These are phyloP conservation scores for Omphaloscelis lunosa DNA, from an alignment of 2,888 invertebrate species.

Conservation along the genomic window DNA sequence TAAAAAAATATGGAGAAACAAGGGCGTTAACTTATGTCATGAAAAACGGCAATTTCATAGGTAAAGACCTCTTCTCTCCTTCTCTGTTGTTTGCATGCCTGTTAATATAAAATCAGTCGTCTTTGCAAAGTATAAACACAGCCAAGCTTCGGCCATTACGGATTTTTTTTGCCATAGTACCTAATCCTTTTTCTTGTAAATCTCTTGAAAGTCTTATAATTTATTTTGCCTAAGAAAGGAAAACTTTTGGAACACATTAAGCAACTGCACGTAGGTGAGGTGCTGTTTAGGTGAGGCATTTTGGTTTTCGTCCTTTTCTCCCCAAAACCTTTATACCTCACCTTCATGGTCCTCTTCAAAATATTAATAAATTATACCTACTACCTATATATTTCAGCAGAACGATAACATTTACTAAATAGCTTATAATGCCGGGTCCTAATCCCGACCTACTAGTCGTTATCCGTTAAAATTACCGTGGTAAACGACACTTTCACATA, in stretches of 20 bases:
- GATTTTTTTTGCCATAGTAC: neutral
- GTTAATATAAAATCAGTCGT: no score
- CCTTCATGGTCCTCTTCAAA: neutral
- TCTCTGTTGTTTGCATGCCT: no score
- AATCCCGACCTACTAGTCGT: slow-evolving; percentile 39
- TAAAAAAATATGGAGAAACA: no score
- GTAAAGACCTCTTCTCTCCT: no score
- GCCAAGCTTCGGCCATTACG: neutral
- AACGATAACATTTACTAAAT: slow-evolving; percentile 47
- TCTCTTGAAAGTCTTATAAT: neutral
- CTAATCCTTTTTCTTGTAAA: neutral
- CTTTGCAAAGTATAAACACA: neutral
- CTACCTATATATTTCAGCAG: slow-evolving; percentile 34
- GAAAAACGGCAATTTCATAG: no score
- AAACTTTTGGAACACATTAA: neutral
- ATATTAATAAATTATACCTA: slow-evolving; percentile 11
- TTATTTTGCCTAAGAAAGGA: neutral
- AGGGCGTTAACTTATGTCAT: no score
- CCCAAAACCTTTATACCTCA: neutral
- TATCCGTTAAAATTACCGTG: slow-evolving; percentile 48
- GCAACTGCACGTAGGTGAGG: neutral
- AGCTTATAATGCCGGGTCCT: slow-evolving; percentile 38
- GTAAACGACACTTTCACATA: slow-evolving; percentile 46
- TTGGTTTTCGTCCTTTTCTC: neutral
- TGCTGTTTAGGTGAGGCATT: neutral